Base-by-base conservation (phyloP, 1,140 invertebrate genomes). In the Rhynchophorus ferrugineus region DNA sequence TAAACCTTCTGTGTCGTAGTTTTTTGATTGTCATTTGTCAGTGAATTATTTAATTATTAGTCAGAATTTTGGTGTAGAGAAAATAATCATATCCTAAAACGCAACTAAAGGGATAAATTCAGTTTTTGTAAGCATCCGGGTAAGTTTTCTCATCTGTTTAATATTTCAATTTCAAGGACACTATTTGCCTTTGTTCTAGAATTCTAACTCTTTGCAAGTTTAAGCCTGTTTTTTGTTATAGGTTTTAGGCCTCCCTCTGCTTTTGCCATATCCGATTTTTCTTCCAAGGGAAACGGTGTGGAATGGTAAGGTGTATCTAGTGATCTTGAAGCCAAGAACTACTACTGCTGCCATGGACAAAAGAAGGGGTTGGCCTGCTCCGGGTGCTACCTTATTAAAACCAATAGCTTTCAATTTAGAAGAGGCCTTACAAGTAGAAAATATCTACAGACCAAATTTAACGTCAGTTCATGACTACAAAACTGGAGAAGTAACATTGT, bases 201-300 rank as follows among this genome's bases (percentile, higher is more conserved):
- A 37, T 18, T 44, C 29, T 44, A 3, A 2, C 7, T 22, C 8
- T 8, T 22, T 33, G 11, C 43, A 29, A 44, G 43, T 46, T 13
- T 36, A 19, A 37, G 18, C 33, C 20, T 36, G 24, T 46, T 21
- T 9, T 35, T 19, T 50, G 22, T 51, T 56, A 5, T 48, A 62
- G 60, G 56, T 60, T 45, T 50, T 62, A 58, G 60, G 58, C 60
- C 60, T 62, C 56, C 54, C 59, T 57, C 60, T 57, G 47, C 58
- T 62, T 62, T 62, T 62, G 60, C 60, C 57, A 33, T 34, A 51
- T 36, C 49, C 41, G 54, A 56, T 48, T 57, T 61, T 56, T 56
- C 38, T 29, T 51, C n/a, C 13, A 37, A 34, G 46, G 42, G 49
- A 50, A 55, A 49, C 52, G 59, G 54, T 51, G 44, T 52, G 57